These are phyloP conservation scores for Eustalomyia histrio DNA, from an alignment of 2,888 invertebrate species.

Conservation along the genomic window DNA sequence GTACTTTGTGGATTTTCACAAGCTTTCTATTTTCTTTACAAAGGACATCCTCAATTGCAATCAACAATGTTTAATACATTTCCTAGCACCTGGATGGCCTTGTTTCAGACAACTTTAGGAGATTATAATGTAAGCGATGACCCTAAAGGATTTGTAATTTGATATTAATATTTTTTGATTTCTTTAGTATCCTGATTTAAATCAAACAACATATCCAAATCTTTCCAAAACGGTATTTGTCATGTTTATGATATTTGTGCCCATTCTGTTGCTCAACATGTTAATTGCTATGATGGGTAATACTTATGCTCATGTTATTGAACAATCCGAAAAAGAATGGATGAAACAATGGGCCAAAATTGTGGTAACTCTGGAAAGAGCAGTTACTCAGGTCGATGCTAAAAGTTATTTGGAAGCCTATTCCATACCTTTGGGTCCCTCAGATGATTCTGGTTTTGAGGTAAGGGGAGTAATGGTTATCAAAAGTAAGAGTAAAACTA, in stretches of 20 bases:
- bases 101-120: slow-evolving; percentile 98
- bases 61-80: slow-evolving; percentile 91
- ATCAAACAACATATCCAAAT: slow-evolving; percentile 93
- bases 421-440: slow-evolving; percentile 93
- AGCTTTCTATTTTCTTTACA: slow-evolving; percentile 96
- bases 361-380: slow-evolving; percentile 96
- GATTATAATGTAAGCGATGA: slow-evolving; percentile 92
- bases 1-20: slow-evolving; percentile 97
- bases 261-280: slow-evolving; percentile 96
- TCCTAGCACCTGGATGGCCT: slow-evolving; percentile 96
- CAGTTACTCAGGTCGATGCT: slow-evolving; percentile 93
- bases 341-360: slow-evolving; percentile 99
- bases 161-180: no score
- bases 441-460: slow-evolving; percentile 90
- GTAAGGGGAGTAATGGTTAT: slow-evolving; percentile 98
- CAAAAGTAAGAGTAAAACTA: slow-evolving; percentile 96
- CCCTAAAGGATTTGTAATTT: no score
- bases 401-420: slow-evolving; percentile 96
- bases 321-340: slow-evolving; percentile 99
- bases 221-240: slow-evolving; percentile 98
- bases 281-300: slow-evolving; percentile 99
- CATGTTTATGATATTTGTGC: slow-evolving; percentile 98
- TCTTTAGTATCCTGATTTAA: slow-evolving; percentile 93
- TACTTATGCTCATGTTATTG: slow-evolving; percentile 98
- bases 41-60: slow-evolving; percentile 91